Percentiles rank a stretch among this genome's conserved stretches.
phyloP scores from a whole-genome alignment of 2,888 invertebrate genomes.

The Tipula helvola region DNA sequence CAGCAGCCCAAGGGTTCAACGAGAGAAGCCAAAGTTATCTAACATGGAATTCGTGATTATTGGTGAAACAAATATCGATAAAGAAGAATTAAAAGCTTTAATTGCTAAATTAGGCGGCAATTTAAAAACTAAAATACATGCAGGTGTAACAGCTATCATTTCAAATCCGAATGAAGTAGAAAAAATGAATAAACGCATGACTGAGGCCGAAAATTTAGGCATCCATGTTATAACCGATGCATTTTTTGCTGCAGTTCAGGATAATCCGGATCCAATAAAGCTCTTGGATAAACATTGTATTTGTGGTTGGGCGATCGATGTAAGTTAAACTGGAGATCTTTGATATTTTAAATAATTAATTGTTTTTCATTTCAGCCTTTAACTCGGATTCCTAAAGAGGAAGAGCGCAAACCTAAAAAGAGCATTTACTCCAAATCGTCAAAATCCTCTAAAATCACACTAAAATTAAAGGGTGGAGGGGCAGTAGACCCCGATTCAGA shows the following conservation, averaged over 20 bases:
- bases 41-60: conserved; percentile 64
- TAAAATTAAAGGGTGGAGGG: conserved; percentile 67
- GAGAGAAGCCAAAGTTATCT: conserved; percentile 56
- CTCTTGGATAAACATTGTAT: conserved; percentile 60
- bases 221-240: conserved; percentile 72
- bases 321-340: conserved; percentile 34
- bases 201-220: conserved; percentile 49
- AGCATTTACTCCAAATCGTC: conserved; percentile 41
- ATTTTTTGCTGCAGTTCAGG: conserved; percentile 55
- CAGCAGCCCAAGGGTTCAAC: conserved; percentile 48
- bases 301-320: conserved; percentile 74
- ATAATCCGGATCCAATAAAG: conserved; percentile 46
- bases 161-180: conserved; percentile 55
- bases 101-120: conserved; percentile 67
- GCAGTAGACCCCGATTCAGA: conserved; percentile 90
- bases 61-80: conserved; percentile 42
- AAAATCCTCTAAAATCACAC: conserved; percentile 43
- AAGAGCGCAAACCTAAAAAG: conserved; percentile 44
- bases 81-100: conserved; percentile 51
- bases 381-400: conserved; percentile 34
- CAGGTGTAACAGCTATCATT: conserved; percentile 60
- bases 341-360: conserved; percentile 13
- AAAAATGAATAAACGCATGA: conserved; percentile 50
- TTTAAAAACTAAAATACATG: conserved; percentile 48
- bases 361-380: conserved; percentile 30